These are phyloP conservation scores for Oopsacas minuta DNA, from an alignment of 37 sponge, comb jelly and placozoan genomes.

Conservation along the genomic window DNA sequence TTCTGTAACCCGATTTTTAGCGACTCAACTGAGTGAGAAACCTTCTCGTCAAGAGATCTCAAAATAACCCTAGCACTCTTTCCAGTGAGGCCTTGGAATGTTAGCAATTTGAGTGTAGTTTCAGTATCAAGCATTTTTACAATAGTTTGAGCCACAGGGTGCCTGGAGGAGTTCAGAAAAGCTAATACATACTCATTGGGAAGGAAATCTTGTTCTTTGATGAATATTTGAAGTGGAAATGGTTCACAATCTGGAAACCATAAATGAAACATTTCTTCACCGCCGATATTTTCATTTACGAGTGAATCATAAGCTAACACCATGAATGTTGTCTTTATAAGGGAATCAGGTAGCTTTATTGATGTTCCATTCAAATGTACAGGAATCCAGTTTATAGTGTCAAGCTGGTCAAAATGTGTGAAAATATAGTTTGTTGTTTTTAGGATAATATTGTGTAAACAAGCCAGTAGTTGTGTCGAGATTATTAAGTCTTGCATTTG, in stretches of 20 bases:
- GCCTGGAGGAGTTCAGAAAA: neutral
- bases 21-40: neutral
- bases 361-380: neutral
- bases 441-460: neutral
- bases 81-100: neutral
- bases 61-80: neutral
- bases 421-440: neutral
- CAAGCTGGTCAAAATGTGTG: neutral
- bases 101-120: neutral
- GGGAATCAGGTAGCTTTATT: neutral
- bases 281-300: neutral
- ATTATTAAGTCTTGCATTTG: neutral
- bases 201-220: neutral
- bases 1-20: neutral
- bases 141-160: neutral
- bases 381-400: neutral
- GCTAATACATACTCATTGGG: neutral
- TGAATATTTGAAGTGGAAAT: neutral
- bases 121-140: neutral
- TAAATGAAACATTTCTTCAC: neutral
- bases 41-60: neutral
- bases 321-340: neutral
- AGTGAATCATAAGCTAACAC: neutral
- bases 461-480: neutral
- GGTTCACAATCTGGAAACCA: neutral